Evolutionary conservation across 2,113 vertebrate species (phyloP).

Genomic region (Dipodomys ordii): DNA sequence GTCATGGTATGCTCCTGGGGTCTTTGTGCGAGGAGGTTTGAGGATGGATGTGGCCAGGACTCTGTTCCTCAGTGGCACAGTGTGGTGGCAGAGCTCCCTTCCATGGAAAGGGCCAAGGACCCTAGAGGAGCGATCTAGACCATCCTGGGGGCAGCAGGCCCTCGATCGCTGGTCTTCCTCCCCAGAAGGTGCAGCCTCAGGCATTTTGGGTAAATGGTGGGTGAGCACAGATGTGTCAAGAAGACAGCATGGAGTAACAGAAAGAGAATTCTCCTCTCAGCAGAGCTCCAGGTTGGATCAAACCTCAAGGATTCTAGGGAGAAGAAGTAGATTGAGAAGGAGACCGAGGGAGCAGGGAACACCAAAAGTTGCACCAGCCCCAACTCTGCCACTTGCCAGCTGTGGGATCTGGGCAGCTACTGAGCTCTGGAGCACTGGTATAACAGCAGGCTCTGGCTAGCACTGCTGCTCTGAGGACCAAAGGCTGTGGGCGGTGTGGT

Average conservation of each 20-base stretch:
- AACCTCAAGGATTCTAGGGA: not conserved
- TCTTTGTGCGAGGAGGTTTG: not conserved
- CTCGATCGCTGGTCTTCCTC: too few relatives aligned
- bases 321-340: not conserved
- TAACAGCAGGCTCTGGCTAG: not conserved
- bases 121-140: not conserved
- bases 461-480: not conserved
- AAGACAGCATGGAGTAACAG: not conserved
- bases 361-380: not conserved
- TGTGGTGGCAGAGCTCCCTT: not conserved
- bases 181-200: not conserved
- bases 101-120: not conserved
- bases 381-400: not conserved
- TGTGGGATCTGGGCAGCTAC: not conserved
- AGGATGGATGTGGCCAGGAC: not conserved
- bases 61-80: not conserved
- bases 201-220: not conserved
- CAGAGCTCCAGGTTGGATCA: not conserved
- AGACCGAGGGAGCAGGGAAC: rapidly evolving
- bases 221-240: not conserved
- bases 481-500: rapidly evolving
- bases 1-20: not conserved
- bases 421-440: not conserved
- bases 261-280: not conserved
- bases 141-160: not conserved